Percentiles rank a stretch among this genome's conserved stretches.
Conservation (phyloP, 1,140 invertebrate species). For the Telenomus remus region DNA sequence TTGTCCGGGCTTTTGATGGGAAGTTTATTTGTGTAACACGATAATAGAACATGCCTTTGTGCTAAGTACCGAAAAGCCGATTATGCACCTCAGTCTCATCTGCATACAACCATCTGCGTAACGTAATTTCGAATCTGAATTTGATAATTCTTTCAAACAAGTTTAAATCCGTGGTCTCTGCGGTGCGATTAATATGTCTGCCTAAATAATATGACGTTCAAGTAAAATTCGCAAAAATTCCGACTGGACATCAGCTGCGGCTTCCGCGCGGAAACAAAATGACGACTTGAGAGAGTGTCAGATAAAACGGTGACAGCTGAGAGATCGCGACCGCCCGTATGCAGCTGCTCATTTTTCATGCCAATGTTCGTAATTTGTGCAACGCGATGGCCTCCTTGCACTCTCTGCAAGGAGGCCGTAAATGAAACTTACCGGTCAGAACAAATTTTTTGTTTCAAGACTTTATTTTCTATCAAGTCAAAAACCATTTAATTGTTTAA, state of each 20-base stretch:
- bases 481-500: no score
- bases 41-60: constrained; percentile 65
- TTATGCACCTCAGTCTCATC: constrained; percentile 12
- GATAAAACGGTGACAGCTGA: constrained; percentile 67
- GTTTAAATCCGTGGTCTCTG: not conserved
- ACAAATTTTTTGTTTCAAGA: no score
- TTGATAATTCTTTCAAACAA: not conserved
- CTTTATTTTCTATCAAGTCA: no score
- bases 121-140: not conserved
- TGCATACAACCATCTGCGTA: constrained; percentile 1
- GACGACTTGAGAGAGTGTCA: constrained; percentile 38
- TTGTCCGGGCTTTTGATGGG: constrained; percentile 52
- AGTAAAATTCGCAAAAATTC: constrained; percentile 39
- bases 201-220: not conserved
- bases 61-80: constrained; percentile 59
- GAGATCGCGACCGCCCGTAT: constrained; percentile 63
- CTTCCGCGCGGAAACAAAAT: constrained; percentile 57
- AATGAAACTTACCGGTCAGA: constrained; percentile 1
- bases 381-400: constrained; percentile 25
- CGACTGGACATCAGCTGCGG: constrained; percentile 42
- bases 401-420: constrained; percentile 13
- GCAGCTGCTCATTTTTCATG: constrained; percentile 64
- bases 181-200: not conserved
- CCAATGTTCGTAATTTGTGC: constrained; percentile 36
- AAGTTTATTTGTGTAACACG: constrained; percentile 67